Base-by-base conservation (phyloP, 23 tunicate species). In the Diplosoma virens region DNA sequence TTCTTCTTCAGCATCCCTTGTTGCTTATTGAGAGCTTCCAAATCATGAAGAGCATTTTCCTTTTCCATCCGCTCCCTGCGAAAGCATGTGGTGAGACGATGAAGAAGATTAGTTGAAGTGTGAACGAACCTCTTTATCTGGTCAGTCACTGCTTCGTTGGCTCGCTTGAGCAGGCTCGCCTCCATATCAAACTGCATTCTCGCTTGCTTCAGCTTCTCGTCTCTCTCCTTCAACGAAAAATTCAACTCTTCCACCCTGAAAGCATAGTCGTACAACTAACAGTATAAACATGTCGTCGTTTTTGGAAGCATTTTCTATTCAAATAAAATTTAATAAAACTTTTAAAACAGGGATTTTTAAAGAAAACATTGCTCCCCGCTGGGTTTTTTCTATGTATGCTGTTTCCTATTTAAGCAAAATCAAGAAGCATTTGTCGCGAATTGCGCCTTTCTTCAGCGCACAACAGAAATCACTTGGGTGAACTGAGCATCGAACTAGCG, bases 1-100 rank as follows among this genome's bases (percentile, higher is more conserved):
- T 29, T 33, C 55, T 23, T 25, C 81, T 89, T 82, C 66, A 82
- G 67, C 76, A 63, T 52, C 66, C 65, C 45, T 46, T 87, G 94
- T 55, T 82, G 96, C 4, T 65, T 68, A 69, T 89, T 78, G 24
- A 89, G 50, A 3, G 68, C 23, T 29, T 82, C 86, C 75, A 82
- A 67, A 55, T 89, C 96, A 16, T 36, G 67, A 11, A 34, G 33
- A 0, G 80, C 33, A 50, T 34, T 64, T 30, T 83, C 87, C 46
- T 89, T 89, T 33, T 71, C 76, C 32, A 32, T 45, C 23, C 68
- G 81, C 45, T 78, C 88, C 31, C 96, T 89, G 26, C 50, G 14
- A 9, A 41, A 11, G 21, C 24, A 20, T 16, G 63, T 20, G 63
- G 5, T 11, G 21, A 55, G 24, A 55, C 21, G 24, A 7, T 41